A percentile compares a stretch with the other conserved stretches of the same genome.
These are phyloP conservation scores for Halyomorpha halys DNA, from an alignment of 1,140 invertebrate genomes.

Conservation along the genomic window DNA sequence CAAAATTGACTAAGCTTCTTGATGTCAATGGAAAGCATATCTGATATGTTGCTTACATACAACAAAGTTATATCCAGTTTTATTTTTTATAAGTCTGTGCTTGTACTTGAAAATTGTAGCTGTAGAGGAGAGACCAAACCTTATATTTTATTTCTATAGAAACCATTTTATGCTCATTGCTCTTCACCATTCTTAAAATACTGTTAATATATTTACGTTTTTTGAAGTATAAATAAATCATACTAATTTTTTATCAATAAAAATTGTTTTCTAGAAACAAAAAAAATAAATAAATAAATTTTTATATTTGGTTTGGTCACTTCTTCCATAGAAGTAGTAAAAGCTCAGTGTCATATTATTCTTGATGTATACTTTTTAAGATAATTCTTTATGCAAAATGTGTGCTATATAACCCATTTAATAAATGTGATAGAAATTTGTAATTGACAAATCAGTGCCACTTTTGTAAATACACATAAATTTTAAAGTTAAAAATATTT, in stretches of 20 bases:
- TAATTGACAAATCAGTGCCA: constrained; percentile 23
- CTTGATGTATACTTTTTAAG: constrained; percentile 5
- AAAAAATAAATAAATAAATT: not conserved
- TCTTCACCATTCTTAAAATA: too few species aligned
- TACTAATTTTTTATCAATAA: too few species aligned
- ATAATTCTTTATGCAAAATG: constrained; percentile 2
- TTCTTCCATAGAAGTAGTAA: constrained; percentile 5
- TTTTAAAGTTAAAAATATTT: constrained; percentile 13
- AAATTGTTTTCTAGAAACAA: too few species aligned
- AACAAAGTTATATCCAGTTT: constrained; percentile 11
- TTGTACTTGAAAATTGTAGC: not conserved
- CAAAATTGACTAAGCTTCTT: too few species aligned
- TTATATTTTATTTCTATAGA: not conserved
- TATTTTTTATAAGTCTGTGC: constrained; percentile 8
- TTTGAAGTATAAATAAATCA: too few species aligned
- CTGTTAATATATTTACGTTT: too few species aligned
- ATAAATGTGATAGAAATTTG: constrained; percentile 21
- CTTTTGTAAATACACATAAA: constrained; percentile 20
- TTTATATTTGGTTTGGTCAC: not conserved
- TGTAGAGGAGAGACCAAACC: constrained; percentile 9
- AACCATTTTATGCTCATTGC: not conserved
- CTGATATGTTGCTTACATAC: not conserved
- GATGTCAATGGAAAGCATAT: not conserved
- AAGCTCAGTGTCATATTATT: constrained; percentile 15
- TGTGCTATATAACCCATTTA: constrained; percentile 7